A percentile compares a stretch with the other conserved stretches of the same genome.
These are phyloP conservation scores for Apomyelois bistriatella DNA, from an alignment of 2,888 invertebrate species.

Conservation along the genomic window DNA sequence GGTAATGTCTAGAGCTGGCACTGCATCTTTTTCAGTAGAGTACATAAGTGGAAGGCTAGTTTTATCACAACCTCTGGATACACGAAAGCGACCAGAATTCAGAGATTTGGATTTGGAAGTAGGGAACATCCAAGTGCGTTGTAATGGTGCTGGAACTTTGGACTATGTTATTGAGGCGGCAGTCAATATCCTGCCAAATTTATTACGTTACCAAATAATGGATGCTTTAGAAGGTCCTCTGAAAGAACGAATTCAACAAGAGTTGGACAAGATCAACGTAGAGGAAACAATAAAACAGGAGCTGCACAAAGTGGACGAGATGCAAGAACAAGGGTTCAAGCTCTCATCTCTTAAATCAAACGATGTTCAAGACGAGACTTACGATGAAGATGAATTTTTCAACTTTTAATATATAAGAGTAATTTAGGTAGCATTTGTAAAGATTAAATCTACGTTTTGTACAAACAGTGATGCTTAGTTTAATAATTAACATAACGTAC, in stretches of 20 bases:
- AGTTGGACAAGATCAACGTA: slow-evolving; percentile 86
- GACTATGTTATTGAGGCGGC: slow-evolving; percentile 91
- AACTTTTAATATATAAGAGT: slow-evolving; percentile 48
- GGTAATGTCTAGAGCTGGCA: slow-evolving; percentile 84
- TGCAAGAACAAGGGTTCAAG: slow-evolving; percentile 70
- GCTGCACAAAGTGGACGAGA: slow-evolving; percentile 83
- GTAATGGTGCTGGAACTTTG: slow-evolving; percentile 91
- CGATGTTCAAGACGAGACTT: slow-evolving; percentile 35
- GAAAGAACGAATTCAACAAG: slow-evolving; percentile 85
- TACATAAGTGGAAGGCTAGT: slow-evolving; percentile 85
- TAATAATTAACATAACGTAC: not conserved
- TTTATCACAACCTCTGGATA: slow-evolving; percentile 88
- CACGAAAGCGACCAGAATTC: slow-evolving; percentile 84
- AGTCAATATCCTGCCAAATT: slow-evolving; percentile 90
- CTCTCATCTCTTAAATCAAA: slow-evolving; percentile 52
- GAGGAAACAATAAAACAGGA: slow-evolving; percentile 86
- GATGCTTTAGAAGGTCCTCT: slow-evolving; percentile 90
- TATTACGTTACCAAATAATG: slow-evolving; percentile 92
- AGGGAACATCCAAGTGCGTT: slow-evolving; percentile 91
- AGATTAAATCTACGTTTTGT: slow-evolving; percentile 1
- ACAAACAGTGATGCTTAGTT: slow-evolving; percentile 7
- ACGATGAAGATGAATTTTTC: slow-evolving; percentile 71
- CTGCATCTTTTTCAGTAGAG: slow-evolving; percentile 88
- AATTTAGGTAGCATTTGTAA: slow-evolving; percentile 1
- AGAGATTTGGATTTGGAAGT: slow-evolving; percentile 88